phyloP scores from a whole-genome alignment of 2,888 invertebrate genomes.

The Dolichopus griseipennis region DNA sequence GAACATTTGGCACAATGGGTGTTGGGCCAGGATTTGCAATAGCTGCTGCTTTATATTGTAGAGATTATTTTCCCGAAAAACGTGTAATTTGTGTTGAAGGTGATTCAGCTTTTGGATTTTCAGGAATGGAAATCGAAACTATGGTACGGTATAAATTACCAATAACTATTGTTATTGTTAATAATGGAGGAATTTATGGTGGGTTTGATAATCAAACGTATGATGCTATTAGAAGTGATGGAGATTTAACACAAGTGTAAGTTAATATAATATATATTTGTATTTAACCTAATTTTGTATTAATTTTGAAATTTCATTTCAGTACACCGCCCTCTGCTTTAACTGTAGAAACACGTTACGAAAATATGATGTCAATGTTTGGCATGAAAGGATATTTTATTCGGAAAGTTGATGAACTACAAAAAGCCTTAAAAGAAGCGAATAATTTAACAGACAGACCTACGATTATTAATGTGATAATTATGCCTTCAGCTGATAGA shows the following conservation, averaged over 20 bases:
- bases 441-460: conserved; percentile 64
- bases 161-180: conserved; percentile 80
- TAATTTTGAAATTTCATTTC: conserved; percentile 27
- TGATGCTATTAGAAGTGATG: conserved; percentile 57
- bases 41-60: conserved; percentile 84
- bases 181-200: conserved; percentile 91
- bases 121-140: conserved; percentile 97
- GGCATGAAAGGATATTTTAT: conserved; percentile 73
- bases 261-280: conserved; percentile 24
- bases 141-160: conserved; percentile 90
- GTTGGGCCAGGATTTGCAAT: conserved; percentile 87
- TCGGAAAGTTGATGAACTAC: conserved; percentile 65
- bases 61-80: conserved; percentile 69
- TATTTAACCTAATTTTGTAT: neutral
- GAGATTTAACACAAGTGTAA: conserved; percentile 69
- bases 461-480: conserved; percentile 82
- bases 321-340: conserved; percentile 81
- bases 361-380: conserved; percentile 82
- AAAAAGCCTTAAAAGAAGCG: conserved; percentile 58
- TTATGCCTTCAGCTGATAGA: conserved; percentile 77
- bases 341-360: conserved; percentile 71
- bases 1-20: conserved; percentile 96
- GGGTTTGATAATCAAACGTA: conserved; percentile 73
- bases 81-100: conserved; percentile 90
- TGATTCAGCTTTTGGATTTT: conserved; percentile 96